These are phyloP conservation scores for Nothoprocta perdicaria DNA, from an alignment of 2,113 vertebrate species.

Conservation along the genomic window DNA sequence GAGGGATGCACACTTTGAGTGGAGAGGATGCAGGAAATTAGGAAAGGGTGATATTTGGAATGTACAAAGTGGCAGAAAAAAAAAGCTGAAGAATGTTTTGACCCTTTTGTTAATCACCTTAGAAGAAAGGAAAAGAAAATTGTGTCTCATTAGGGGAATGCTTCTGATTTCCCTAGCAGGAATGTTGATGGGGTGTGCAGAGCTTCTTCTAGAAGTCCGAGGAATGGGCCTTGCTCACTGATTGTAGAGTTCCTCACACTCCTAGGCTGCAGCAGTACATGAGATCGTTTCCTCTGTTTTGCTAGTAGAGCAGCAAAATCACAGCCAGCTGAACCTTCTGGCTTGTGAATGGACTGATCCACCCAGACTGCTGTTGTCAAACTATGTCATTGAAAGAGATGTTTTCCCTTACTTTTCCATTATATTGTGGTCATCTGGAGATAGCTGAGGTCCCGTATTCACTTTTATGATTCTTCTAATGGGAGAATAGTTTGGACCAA, in stretches of 20 bases:
- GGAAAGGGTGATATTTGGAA: not conserved
- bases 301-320: not conserved
- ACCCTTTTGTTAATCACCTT: not conserved
- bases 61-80: not conserved
- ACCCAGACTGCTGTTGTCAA: not conserved
- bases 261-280: not conserved
- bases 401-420: not conserved
- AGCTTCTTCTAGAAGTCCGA: not conserved
- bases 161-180: not conserved
- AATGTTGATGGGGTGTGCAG: not conserved
- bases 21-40: not conserved
- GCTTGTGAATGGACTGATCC: not conserved
- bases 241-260: not conserved
- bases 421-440: not conserved
- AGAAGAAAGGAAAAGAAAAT: not conserved
- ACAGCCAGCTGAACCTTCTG: not conserved
- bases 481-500: not conserved
- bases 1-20: fast-evolving
- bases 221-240: not conserved
- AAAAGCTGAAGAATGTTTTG: not conserved
- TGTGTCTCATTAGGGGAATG: not conserved
- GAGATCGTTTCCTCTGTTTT: not conserved
- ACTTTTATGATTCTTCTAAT: not conserved
- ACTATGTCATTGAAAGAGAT: not conserved
- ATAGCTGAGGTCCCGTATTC: not conserved